Evolutionary conservation across 2,113 vertebrate species (phyloP), one percentile per base, ranked within the genome.

Genomic region (Chaenocephalus aceratus): DNA sequence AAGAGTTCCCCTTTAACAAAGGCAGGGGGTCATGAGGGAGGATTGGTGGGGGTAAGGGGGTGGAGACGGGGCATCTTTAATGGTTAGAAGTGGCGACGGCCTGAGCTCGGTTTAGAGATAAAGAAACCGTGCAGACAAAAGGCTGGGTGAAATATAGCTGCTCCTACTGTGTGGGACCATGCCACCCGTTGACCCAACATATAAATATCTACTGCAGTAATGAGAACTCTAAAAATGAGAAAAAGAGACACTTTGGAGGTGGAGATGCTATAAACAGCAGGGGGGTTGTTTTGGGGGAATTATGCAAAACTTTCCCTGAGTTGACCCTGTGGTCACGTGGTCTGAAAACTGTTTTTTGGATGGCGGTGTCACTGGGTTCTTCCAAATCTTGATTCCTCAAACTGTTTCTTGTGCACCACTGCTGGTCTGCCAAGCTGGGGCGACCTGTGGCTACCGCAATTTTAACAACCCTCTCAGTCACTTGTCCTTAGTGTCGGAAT

Each of bases 171-270:
- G 81, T 83, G 49, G 44, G 66, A 85, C 48, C 62, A 63, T 78
- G 77, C 77, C 82, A 84, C 34, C 73, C 18, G 48, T 78, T 66
- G 51, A 78, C 72, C 85, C 64, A 16, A 68, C 80, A n/a, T 79
- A 88, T 89, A 92, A 85, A 91, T 93, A 80, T 78, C 72, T 54
- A 70, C 75, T 52, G 8, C 75, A 77, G 78, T 86, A 90, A 91
- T 90, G 75, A 89, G 82, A 89, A 75, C 84, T 75, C 58, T 75
- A 6, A 58, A 58, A 21, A 58, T 36, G 8, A 45, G n/a, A 61
- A 60, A 44, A 56, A 79, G 18, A 83, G 60, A 77, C 6, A 56
- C 30, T 72, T 60, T 75, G 61, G 82, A 78, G 72, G 65, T 10
- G 41, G 58, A 77, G 63, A 34, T 79, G 78, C 69, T 69, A 70